Conservation (phyloP, 2,113 vertebrate species). For the Daboia siamensis region DNA sequence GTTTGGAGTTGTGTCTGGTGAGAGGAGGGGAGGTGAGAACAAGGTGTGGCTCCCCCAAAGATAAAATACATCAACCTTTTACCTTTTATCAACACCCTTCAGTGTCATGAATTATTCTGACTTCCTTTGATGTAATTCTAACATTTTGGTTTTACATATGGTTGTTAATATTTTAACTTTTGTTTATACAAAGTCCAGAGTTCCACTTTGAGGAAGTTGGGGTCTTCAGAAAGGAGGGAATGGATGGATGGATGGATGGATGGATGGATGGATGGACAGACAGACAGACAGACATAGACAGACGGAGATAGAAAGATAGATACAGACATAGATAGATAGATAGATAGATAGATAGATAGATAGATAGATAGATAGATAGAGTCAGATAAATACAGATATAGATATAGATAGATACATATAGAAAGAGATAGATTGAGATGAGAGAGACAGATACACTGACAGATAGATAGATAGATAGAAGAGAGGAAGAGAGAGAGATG, state of each 20-base stretch:
- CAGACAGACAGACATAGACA: too few relatives aligned
- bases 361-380: too few relatives aligned
- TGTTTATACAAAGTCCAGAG: not conserved
- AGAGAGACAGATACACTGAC: not conserved
- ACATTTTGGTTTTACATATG: not conserved
- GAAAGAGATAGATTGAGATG: not conserved
- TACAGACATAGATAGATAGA: not conserved
- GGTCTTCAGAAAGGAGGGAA: not conserved
- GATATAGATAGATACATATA: too few relatives aligned
- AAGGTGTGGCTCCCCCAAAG: not conserved
- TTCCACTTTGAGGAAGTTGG: not conserved
- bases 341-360: not conserved
- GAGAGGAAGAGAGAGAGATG: accelerated
- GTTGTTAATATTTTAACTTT: not conserved
- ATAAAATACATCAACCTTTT: not conserved
- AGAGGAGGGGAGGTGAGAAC: not conserved
- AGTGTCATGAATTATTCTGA: not conserved
- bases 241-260: too few relatives aligned
- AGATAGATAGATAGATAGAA: too few relatives aligned
- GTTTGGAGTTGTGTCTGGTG: not conserved
- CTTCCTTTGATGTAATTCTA: not conserved
- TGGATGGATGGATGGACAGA: too few relatives aligned
- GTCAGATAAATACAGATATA: too few relatives aligned
- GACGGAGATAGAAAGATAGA: too few relatives aligned
- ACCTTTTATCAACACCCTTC: not conserved